Percentiles rank a stretch among this genome's conserved stretches.
Conservation (phyloP, 2,113 vertebrate species). For the Dicerorhinus sumatrensis region DNA sequence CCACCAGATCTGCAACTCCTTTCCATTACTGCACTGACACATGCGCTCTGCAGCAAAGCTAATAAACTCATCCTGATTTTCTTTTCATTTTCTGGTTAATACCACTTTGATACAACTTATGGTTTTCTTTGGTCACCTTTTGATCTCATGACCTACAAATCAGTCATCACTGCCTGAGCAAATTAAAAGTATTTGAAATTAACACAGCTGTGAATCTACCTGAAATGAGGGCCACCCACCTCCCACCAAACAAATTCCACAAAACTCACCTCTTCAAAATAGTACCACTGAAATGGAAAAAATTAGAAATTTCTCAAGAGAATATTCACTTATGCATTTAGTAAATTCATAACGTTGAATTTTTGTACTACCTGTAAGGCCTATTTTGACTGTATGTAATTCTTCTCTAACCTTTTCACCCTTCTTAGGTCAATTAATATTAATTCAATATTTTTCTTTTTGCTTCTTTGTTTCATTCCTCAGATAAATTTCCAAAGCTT, state of each 20-base stretch:
- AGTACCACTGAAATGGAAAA: neutral
- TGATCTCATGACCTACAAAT: neutral
- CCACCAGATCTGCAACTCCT: neutral
- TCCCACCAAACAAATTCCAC: neutral
- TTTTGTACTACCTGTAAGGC: neutral
- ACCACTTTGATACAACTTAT: neutral
- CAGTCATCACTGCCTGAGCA: neutral
- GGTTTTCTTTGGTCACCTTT: neutral
- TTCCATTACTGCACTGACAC: neutral
- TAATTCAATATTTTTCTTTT: neutral
- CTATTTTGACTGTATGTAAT: neutral
- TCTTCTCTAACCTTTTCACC: neutral
- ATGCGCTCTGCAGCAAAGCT: neutral
- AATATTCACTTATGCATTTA: neutral
- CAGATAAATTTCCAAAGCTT: too few species aligned
- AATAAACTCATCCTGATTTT: neutral
- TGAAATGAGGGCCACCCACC: neutral
- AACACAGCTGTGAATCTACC: neutral
- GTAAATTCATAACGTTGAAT: neutral
- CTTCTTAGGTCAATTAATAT: neutral
- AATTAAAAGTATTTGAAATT: neutral
- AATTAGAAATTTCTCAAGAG: neutral
- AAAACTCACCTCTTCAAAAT: neutral
- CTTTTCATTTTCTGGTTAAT: neutral
- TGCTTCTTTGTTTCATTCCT: neutral